Evolutionary conservation across 2,888 invertebrate genomes (phyloP).

Genomic region (Tinea semifulvella): DNA sequence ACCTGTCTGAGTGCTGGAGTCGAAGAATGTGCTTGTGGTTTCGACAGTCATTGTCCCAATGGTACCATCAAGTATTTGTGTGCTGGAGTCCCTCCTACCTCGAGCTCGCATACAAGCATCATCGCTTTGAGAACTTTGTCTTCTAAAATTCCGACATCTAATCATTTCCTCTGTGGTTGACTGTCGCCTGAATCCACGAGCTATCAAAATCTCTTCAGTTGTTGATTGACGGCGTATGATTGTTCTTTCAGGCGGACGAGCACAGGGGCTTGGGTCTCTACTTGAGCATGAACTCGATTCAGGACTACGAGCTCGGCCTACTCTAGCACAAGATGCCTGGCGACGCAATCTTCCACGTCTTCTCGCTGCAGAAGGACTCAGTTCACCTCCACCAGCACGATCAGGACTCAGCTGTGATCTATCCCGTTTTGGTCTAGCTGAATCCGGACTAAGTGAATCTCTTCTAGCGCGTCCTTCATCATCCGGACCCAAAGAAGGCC

Average conservation of each 20-base stretch:
- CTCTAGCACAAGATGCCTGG: slow-evolving; percentile 80
- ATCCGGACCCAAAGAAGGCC: slow-evolving; percentile 87
- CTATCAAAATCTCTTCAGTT: slow-evolving; percentile 90
- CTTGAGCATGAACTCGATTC: slow-evolving; percentile 81
- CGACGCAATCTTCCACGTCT: slow-evolving; percentile 75
- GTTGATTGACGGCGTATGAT: slow-evolving; percentile 88
- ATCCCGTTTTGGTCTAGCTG: slow-evolving; percentile 77
- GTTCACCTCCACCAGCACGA: slow-evolving; percentile 79
- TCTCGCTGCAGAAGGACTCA: slow-evolving; percentile 78
- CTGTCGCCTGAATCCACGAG: slow-evolving; percentile 88
- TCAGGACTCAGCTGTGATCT: slow-evolving; percentile 83
- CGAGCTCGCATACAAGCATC: slow-evolving; percentile 75
- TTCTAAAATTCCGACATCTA: slow-evolving; percentile 87
- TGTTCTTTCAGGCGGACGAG: slow-evolving; percentile 70
- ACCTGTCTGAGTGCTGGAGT: slow-evolving; percentile 94
- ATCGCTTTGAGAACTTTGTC: slow-evolving; percentile 90
- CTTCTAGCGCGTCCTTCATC: slow-evolving; percentile 80
- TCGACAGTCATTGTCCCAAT: slow-evolving; percentile 93
- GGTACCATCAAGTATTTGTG: slow-evolving; percentile 91
- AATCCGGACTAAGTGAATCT: slow-evolving; percentile 91
- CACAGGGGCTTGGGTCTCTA: slow-evolving; percentile 86
- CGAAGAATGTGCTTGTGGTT: slow-evolving; percentile 91
- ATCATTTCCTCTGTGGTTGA: slow-evolving; percentile 95
- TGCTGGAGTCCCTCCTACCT: slow-evolving; percentile 84
- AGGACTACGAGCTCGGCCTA: slow-evolving; percentile 69